Percentiles rank a stretch among this genome's conserved stretches.
Evolutionary conservation across 2,888 invertebrate species (phyloP).

Genomic region (Adelognathus sp.): DNA sequence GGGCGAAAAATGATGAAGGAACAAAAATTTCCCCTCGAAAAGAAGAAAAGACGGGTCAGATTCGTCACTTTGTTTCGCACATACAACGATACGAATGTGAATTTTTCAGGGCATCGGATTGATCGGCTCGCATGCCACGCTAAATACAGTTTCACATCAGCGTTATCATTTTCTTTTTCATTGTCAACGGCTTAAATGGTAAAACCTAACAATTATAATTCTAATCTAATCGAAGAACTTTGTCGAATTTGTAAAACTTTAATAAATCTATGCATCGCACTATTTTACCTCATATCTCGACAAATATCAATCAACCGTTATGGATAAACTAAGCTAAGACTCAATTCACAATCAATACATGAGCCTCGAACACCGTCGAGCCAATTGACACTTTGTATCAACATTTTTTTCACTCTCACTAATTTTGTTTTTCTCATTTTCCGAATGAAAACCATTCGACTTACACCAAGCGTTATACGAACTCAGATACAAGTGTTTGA

Average conservation of each 20-base stretch:
- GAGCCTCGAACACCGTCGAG: background rate
- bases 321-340: background rate
- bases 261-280: background rate
- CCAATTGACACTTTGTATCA: background rate
- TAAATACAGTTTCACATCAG: slow-evolving; percentile 27
- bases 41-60: background rate
- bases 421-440: background rate
- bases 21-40: background rate
- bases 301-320: background rate
- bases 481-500: slow-evolving; percentile 2
- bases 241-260: background rate
- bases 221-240: background rate
- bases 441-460: slow-evolving; percentile 6
- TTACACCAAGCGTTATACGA: slow-evolving; percentile 9
- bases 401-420: background rate
- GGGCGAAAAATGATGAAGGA: slow-evolving; percentile 1
- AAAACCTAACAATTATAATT: slow-evolving; percentile 14
- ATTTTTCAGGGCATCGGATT: slow-evolving; percentile 12
- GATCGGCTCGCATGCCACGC: slow-evolving; percentile 16
- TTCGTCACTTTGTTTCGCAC: background rate
- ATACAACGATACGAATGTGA: background rate
- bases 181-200: slow-evolving; percentile 10
- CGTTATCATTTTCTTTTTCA: background rate
- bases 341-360: background rate
- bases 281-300: background rate